These are phyloP conservation scores for Phortica variegata DNA, from an alignment of 1,140 invertebrate genomes.

Conservation along the genomic window DNA sequence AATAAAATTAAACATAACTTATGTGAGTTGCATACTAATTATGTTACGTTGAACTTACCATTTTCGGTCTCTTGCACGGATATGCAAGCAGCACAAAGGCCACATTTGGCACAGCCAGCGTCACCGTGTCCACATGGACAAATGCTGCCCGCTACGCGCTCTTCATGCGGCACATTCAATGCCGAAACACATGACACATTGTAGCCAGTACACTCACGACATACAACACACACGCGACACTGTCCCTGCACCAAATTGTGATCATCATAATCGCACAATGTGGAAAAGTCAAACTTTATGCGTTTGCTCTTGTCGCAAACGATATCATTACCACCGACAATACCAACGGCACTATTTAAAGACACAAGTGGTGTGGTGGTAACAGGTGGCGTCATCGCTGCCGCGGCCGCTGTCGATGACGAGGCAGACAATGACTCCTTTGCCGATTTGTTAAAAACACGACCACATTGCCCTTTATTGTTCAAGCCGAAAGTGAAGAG, in stretches of 20 bases:
- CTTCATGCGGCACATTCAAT: conserved; percentile 63
- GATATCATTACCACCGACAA: conserved; percentile 13
- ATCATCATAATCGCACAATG: conserved; percentile 53
- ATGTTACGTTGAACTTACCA: conserved; percentile 14
- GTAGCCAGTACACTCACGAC: conserved; percentile 93
- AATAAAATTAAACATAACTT: not conserved
- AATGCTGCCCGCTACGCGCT: conserved; percentile 83
- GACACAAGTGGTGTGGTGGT: not conserved
- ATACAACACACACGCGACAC: conserved; percentile 71
- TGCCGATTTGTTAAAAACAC: conserved; percentile 74
- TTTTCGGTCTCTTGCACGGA: conserved; percentile 46
- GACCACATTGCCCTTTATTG: conserved; percentile 96
- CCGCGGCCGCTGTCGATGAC: conserved; percentile 24
- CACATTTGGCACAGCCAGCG: conserved; percentile 89
- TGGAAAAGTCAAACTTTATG: conserved; percentile 46
- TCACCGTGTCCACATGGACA: conserved; percentile 96
- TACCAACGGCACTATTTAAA: not conserved
- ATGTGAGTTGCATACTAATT: not conserved
- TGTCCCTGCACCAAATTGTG: conserved; percentile 52
- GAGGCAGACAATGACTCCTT: conserved; percentile 60
- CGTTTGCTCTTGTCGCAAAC: conserved; percentile 29
- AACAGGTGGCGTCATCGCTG: not conserved
- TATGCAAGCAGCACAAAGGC: conserved; percentile 82
- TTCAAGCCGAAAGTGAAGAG: conserved; percentile 97
- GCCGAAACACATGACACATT: conserved; percentile 81